Base-by-base conservation (phyloP, 2,113 vertebrate species). In the Dicrurus megarhynchus region DNA sequence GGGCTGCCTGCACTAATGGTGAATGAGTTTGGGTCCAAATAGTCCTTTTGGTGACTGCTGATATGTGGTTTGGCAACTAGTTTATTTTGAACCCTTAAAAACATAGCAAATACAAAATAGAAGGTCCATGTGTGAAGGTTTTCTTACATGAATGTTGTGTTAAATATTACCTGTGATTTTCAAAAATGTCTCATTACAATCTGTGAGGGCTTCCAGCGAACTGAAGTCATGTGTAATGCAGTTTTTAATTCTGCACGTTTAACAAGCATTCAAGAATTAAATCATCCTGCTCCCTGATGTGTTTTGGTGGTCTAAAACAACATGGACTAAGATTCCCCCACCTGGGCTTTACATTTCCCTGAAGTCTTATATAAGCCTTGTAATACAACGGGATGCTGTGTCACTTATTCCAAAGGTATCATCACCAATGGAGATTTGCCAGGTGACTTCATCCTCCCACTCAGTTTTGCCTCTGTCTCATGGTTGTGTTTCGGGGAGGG, bases 401-500 rank as follows among this genome's bases (percentile, higher is more conserved):
- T 96, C 96, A 97, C 74, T 97, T 95, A 81, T 96, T 96, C 96
- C 96, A 97, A 96, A 89, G 91, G 94, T 95, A 96, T 97, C 95
- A 96, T 97, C 96, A 96, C 93, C 82, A 80, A 82, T 96, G 95
- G 95, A 96, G 90, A 49, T 60, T 93, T 97, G 95, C 95, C 95
- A 97, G 95, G 95, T 96, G 95, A 96, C 92, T 96, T 96, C 96
- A 97, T 96, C 95, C 95, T 96, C 96, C 92, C 96, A 93, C 96
- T 96, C 95, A 94, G 76, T 92, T 95, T 96, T 95, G 96, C 93
- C 90, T 92, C 95, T 96, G 90, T 96, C 93, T 97, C 85, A 75
- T 27, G 71, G 90, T 94, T 95, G 50, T 94, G 79, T 91, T 97
- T 93, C 16, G 1, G 87, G 85, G 85, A 90, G 85, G 64, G 85